phyloP scores from a whole-genome alignment of 2,113 vertebrate genomes.

The Pyrgilauda ruficollis region DNA sequence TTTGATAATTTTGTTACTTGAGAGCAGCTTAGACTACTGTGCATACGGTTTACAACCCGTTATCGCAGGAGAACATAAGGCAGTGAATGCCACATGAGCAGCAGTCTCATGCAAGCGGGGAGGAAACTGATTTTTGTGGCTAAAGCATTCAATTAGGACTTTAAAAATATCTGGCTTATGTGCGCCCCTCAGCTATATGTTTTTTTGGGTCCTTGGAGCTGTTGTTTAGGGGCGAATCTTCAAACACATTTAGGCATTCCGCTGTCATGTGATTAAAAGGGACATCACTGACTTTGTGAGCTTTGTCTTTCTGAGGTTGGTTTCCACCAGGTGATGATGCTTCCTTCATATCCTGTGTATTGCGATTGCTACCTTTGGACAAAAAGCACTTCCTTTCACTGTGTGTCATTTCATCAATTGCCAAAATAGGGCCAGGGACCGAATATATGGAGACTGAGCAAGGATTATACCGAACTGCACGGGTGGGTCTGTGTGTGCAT shows the following conservation, averaged over 20 bases:
- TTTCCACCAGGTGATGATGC: neutral
- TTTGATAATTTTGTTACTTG: slow-evolving; percentile 26
- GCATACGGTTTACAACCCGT: neutral
- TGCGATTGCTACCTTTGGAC: neutral
- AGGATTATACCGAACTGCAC: fast-evolving
- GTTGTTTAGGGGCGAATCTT: neutral
- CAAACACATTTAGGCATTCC: neutral
- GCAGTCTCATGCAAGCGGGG: neutral
- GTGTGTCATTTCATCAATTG: neutral
- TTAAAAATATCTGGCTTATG: neutral
- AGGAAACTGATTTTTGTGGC: neutral
- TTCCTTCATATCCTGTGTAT: neutral
- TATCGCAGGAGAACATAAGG: neutral
- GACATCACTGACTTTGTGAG: neutral
- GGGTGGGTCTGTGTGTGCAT: fast-evolving
- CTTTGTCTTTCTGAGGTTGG: neutral
- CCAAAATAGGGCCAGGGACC: neutral
- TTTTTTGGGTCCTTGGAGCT: neutral
- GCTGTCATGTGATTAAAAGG: neutral
- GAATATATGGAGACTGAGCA: fast-evolving
- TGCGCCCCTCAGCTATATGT: neutral
- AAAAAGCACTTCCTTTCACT: neutral
- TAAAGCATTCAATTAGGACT: neutral
- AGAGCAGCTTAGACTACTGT: slow-evolving; percentile 5
- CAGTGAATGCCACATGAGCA: neutral